Conservation (phyloP, 2,888 invertebrate species). For the Drosophila multiciliata region DNA sequence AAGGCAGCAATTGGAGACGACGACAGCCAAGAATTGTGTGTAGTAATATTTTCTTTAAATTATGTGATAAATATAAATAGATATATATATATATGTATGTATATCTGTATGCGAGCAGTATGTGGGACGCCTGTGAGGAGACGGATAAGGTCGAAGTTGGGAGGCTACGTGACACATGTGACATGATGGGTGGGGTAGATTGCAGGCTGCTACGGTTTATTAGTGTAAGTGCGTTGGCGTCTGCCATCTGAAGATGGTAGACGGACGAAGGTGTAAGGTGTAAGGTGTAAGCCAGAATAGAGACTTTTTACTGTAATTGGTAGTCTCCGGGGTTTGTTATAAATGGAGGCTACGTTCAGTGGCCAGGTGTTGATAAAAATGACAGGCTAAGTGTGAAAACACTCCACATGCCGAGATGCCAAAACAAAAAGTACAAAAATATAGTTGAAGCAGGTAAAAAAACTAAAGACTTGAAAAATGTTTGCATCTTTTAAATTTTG, state of each 20-base stretch:
- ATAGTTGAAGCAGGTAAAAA: background rate
- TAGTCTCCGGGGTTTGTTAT: constrained; percentile 50
- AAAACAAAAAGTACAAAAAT: background rate
- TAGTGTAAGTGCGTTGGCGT: constrained; percentile 69
- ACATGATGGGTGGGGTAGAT: constrained; percentile 17
- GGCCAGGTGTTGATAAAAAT: constrained; percentile 39
- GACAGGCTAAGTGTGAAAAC: constrained; percentile 2
- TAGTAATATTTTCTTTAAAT: constrained; percentile 74
- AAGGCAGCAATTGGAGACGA: constrained; percentile 8
- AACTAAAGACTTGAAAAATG: background rate
- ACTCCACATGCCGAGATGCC: background rate
- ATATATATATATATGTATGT: constrained; percentile 66
- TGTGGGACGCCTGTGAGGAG: constrained; percentile 16
- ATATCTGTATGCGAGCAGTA: constrained; percentile 27
- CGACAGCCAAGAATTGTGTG: constrained; percentile 50
- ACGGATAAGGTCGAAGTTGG: constrained; percentile 19
- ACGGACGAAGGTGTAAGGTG: constrained; percentile 8
- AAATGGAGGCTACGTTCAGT: constrained; percentile 13
- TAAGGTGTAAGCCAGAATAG: constrained; percentile 13
- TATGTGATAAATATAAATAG: constrained; percentile 75
- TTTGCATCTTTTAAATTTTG: background rate
- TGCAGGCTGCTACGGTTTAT: constrained; percentile 54
- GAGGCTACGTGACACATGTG: constrained; percentile 48
- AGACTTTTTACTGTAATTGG: constrained; percentile 58
- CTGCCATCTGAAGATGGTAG: constrained; percentile 23